Evolutionary conservation across 53 echinoderm and acorn worm genomes (phyloP), one percentile per base, ranked within the genome.

Genomic region (Stichopus horrens): DNA sequence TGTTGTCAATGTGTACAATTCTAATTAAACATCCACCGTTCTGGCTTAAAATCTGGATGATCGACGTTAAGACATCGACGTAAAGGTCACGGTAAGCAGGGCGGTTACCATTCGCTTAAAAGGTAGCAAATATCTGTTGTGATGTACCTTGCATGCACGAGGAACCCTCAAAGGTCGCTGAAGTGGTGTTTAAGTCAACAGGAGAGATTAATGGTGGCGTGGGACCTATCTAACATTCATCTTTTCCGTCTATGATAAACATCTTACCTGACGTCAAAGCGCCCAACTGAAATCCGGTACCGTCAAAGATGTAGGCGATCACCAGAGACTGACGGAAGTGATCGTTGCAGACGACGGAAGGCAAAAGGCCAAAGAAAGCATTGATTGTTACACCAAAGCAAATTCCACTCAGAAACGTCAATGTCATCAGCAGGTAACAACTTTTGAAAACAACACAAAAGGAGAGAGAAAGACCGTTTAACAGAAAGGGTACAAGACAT

Each of bases 321-420:
- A 79, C 79, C 0, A 79, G n/a, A 79, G 79, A 52, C 53, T 79
- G 13, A 9, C 54, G 53, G 14, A 79, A 79, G 5, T 79, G 79
- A 52, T 53, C 19, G 6, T 53, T 79, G 54, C 79, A 79, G 8
- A 53, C 54, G 5, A 53, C 54, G 5, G 56, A 52, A 16, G 79
- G 79, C 7, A 79, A 54, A 54, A 79, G 56, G 18, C 79, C 79
- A n/a, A 79, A 8, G 11, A 56, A 52, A 10, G 8, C 79, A 53
- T n/a, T 54, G 18, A 52, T 9, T 19, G 19, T 79, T 13, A 79
- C 53, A 7, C 79, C 79, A 4, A 55, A 2, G 7, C 79, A 79
- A 53, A 79, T 9, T 9, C 79, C 79, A 13, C 18, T 55, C 54
- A 79, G 5, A 23, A 79, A 79, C 54, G 79, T 53, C 55, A 79